A percentile compares a stretch with the other conserved stretches of the same genome.
phyloP scores from a whole-genome alignment of 2,888 invertebrate genomes.

The Neria commutata region DNA sequence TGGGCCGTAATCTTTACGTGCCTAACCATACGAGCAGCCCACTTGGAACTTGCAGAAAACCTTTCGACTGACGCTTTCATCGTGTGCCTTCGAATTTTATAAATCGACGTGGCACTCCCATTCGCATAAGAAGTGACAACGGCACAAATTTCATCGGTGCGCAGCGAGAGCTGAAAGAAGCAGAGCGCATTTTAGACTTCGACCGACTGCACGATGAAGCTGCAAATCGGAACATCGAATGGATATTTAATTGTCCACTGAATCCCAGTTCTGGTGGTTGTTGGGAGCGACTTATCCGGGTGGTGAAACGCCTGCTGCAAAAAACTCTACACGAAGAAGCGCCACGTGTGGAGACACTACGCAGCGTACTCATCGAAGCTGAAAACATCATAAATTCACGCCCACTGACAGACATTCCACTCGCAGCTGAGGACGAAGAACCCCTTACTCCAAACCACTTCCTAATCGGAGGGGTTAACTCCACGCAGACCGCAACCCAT shows the following conservation, averaged over 20 bases:
- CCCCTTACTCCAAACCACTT: constrained; percentile 31
- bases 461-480: constrained; percentile 18
- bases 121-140: constrained; percentile 26
- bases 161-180: constrained; percentile 6
- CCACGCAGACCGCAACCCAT: constrained; percentile 18
- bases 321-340: constrained; percentile 17
- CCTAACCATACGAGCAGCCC: constrained; percentile 19
- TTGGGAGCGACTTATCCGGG: constrained; percentile 30
- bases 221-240: constrained; percentile 11
- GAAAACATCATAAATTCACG: constrained; percentile 28
- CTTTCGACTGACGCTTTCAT: constrained; percentile 31
- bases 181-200: constrained; percentile 3
- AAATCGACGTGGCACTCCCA: constrained; percentile 25
- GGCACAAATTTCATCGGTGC: constrained; percentile 28
- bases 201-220: constrained; percentile 2
- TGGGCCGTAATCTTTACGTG: constrained; percentile 25
- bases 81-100: constrained; percentile 30
- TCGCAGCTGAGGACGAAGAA: constrained; percentile 20
- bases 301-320: constrained; percentile 17
- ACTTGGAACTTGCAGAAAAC: constrained; percentile 26
- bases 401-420: constrained; percentile 24
- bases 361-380: constrained; percentile 26
- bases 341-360: constrained; percentile 25
- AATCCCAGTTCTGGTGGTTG: constrained; percentile 34
- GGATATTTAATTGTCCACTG: constrained; percentile 19